Evolutionary conservation across 2,797 vertebrate species (phyloP).

Genomic region (Pelochelys cantorii): DNA sequence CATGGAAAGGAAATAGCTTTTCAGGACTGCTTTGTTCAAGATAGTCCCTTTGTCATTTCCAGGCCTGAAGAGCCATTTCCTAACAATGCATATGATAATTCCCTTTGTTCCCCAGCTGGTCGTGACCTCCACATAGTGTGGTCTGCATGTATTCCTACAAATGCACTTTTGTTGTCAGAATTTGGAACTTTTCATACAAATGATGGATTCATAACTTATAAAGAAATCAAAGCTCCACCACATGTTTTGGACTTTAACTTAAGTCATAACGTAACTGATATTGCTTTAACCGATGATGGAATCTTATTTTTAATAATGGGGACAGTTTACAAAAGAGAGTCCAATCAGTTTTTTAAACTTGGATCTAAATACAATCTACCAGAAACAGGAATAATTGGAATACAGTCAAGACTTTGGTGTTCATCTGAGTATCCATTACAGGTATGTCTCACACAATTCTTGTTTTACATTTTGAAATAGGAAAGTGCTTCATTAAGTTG

Average conservation of each 20-base stretch:
- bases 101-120: neutral
- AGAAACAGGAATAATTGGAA: conserved; percentile 26
- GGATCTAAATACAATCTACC: conserved; percentile 18
- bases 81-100: neutral
- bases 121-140: neutral
- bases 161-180: neutral
- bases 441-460: conserved; percentile 50
- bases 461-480: conserved; percentile 25
- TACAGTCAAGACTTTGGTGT: conserved; percentile 59
- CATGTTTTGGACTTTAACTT: conserved; percentile 2
- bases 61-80: neutral
- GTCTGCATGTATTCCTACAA: neutral
- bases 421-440: conserved; percentile 2
- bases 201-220: conserved; percentile 43
- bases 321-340: conserved; percentile 13
- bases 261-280: neutral
- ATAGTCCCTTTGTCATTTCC: neutral
- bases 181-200: conserved; percentile 55
- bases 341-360: neutral
- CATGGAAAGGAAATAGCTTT: conserved; percentile 46
- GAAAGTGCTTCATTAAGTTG: neutral
- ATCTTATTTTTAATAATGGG: conserved; percentile 38
- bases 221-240: conserved; percentile 38
- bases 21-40: conserved; percentile 57
- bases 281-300: neutral